A percentile compares a stretch with the other conserved stretches of the same genome.
Conservation (phyloP, 2,113 vertebrate species). For the Crotalus helleri region DNA sequence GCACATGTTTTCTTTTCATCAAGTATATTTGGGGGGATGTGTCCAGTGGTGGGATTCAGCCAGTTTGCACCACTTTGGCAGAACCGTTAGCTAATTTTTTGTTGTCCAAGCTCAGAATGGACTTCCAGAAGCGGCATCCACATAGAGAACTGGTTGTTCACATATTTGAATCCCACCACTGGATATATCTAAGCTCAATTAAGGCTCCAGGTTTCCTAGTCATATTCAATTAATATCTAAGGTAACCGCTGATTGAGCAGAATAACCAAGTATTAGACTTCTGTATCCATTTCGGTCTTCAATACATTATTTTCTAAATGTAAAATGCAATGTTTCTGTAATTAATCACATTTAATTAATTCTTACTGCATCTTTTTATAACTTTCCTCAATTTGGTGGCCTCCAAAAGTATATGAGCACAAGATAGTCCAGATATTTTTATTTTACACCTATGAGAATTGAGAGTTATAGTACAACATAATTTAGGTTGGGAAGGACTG, state of each 20-base stretch:
- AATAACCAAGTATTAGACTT: conserved; percentile 56
- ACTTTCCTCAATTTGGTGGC: not conserved
- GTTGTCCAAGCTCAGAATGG: too few relatives aligned
- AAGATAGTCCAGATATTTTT: not conserved
- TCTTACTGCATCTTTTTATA: not conserved
- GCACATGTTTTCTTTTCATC: not conserved
- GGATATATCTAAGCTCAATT: conserved; percentile 11
- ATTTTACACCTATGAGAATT: not conserved
- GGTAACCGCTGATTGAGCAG: conserved; percentile 52
- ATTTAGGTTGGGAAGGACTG: not conserved
- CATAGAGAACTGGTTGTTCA: too few relatives aligned
- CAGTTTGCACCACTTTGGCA: too few relatives aligned
- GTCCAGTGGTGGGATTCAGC: too few relatives aligned
- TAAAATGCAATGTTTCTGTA: not conserved
- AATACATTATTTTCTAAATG: conserved; percentile 54
- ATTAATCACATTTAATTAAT: not conserved
- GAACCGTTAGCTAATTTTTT: too few relatives aligned
- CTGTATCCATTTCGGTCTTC: conserved; percentile 49
- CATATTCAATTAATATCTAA: conserved; percentile 55
- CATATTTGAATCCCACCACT: too few relatives aligned
- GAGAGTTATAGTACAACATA: not conserved
- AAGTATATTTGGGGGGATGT: not conserved
- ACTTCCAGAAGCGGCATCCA: too few relatives aligned
- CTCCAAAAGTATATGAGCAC: not conserved
- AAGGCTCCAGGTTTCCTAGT: conserved; percentile 26